A percentile compares a stretch with the other conserved stretches of the same genome.
Evolutionary conservation across 1,140 invertebrate species (phyloP).

Genomic region (Mactra quadrangularis): DNA sequence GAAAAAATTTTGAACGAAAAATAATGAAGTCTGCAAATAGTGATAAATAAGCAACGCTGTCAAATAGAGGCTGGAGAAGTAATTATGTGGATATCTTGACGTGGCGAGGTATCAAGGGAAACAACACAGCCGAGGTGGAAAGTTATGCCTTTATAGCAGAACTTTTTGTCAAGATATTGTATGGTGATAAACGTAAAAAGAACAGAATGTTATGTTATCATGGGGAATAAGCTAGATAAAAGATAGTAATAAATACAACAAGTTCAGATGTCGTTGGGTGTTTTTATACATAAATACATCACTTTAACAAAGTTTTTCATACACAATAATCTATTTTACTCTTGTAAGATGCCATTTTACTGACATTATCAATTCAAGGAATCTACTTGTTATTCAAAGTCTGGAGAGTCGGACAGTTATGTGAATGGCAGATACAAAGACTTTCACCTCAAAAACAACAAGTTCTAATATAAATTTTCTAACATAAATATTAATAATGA

Average conservation of each 20-base stretch:
- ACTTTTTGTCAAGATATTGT: slow-evolving; percentile 34
- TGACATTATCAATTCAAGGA: slow-evolving; percentile 14
- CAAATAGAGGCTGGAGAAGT: slow-evolving; percentile 36
- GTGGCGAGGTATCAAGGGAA: slow-evolving; percentile 20
- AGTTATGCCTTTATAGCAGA: slow-evolving; percentile 50
- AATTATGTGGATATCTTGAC: slow-evolving; percentile 58
- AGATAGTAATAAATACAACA: slow-evolving; percentile 56
- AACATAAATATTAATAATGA: no score
- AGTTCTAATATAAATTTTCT: no score
- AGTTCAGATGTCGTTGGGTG: slow-evolving; percentile 40
- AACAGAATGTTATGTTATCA: slow-evolving; percentile 55
- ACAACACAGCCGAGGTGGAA: slow-evolving; percentile 43
- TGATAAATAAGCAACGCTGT: slow-evolving; percentile 61
- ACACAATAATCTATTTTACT: slow-evolving; percentile 26
- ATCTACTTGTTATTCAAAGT: slow-evolving; percentile 36
- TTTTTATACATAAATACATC: slow-evolving; percentile 45
- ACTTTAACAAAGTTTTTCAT: slow-evolving; percentile 24
- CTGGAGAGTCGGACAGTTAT: slow-evolving; percentile 15
- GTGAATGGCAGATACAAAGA: not conserved
- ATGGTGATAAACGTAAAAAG: slow-evolving; percentile 22
- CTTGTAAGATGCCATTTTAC: slow-evolving; percentile 33
- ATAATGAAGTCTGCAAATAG: slow-evolving; percentile 53
- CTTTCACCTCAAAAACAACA: no score
- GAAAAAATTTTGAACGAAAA: slow-evolving; percentile 61
- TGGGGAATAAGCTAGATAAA: slow-evolving; percentile 31